These are phyloP conservation scores for Dinocampus coccinellae DNA, from an alignment of 2,888 invertebrate genomes.

Conservation along the genomic window DNA sequence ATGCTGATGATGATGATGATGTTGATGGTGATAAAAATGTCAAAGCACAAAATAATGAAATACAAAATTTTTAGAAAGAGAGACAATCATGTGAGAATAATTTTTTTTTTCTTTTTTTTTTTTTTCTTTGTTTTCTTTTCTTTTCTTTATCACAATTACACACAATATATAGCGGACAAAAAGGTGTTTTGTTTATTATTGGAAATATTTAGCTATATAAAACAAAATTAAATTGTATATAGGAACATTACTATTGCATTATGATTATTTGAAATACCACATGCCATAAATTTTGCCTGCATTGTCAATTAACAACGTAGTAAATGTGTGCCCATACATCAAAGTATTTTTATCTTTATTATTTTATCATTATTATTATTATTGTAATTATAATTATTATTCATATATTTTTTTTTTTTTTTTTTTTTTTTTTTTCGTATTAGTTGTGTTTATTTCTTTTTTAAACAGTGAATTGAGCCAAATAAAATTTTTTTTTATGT, in stretches of 20 bases:
- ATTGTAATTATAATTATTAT: neutral
- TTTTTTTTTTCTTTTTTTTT: neutral
- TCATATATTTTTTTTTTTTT: no score
- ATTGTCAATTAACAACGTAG: neutral
- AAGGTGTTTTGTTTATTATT: constrained; percentile 56
- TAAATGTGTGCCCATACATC: no score
- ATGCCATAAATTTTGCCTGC: constrained; percentile 21
- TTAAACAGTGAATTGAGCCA: no score
- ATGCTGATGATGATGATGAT: neutral
- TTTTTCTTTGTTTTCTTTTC: no score
- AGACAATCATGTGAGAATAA: constrained; percentile 13
- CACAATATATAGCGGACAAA: constrained; percentile 50
- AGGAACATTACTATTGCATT: constrained; percentile 21
- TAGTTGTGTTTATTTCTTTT: no score
- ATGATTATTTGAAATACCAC: constrained; percentile 18
- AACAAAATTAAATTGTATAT: constrained; percentile 28
- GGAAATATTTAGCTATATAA: constrained; percentile 39
- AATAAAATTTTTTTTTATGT: no score
- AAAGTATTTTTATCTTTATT: constrained; percentile 1
- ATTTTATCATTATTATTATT: constrained; percentile 1
- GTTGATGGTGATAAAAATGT: neutral
- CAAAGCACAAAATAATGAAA: neutral
- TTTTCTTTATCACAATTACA: neutral
- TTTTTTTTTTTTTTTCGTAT: no score
- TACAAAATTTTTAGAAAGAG: constrained; percentile 12